Evolutionary conservation across 2,888 invertebrate species (phyloP), one percentile per base, ranked within the genome.

Genomic region (Callosobruchus maculatus): DNA sequence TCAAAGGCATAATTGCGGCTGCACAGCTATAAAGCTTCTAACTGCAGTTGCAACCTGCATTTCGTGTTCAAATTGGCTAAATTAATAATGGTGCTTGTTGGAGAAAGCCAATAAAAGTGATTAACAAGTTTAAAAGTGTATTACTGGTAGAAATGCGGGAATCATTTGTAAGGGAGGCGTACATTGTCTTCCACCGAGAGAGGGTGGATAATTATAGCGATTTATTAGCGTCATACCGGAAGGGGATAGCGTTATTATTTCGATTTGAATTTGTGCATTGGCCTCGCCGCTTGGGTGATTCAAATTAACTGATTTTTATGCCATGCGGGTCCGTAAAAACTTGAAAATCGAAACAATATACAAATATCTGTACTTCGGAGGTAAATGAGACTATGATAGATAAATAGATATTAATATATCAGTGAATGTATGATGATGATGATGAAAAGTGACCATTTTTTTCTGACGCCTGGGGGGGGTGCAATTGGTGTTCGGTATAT

Each of bases 181-280:
- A 49, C 49, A 49, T 49, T 49, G 49, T 49, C 49, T 49, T 49
- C 49, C 13, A 18, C 13, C 68, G 73, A 70, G 73, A 70, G 71
- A 71, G 78, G 78, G 76, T 74, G 74, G 70, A 70, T 75, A 70
- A 74, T 76, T 71, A 75, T 73, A 72, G 73, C 75, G 72, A 75
- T 77, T 76, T 74, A 74, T 76, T 76, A 75, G 74, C 76, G 70
- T 71, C 49, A 49, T 49, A 13, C 49, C 72, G 74, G 74, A 72
- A 74, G 74, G 75, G 78, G 78, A 76, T 78, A 71, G 76, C 78
- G 71, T 74, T 76, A 78, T 76, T 77, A 78, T 74, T 74, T 75
- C 78, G 76, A 76, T 75, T 76, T 18, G 9, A 49, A 18, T 1
- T 3, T 49, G 5, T 18, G 9, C 49, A 49, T 49, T 13, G 49